These are phyloP conservation scores for Troides helena DNA, from an alignment of 2,888 invertebrate species.

Conservation along the genomic window DNA sequence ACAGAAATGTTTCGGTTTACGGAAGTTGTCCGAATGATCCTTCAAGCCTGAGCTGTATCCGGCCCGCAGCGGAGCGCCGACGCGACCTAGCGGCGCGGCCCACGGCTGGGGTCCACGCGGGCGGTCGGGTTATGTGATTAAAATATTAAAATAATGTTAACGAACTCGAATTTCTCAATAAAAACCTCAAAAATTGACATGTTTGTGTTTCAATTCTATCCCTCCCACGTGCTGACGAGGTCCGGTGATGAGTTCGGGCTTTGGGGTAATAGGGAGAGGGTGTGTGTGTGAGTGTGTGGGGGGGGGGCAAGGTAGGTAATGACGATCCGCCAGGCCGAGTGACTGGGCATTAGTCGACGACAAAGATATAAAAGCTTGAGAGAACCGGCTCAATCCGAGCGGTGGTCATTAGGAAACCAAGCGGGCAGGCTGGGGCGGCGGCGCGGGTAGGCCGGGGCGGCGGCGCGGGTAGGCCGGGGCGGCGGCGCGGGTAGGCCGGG, in stretches of 20 bases:
- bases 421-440: neutral
- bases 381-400: slow-evolving; percentile 9
- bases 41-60: slow-evolving; percentile 33
- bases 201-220: slow-evolving; percentile 38
- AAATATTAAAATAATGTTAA: slow-evolving; percentile 62
- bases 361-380: slow-evolving; percentile 43
- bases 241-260: too few relatives aligned
- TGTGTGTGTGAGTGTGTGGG: neutral
- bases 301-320: too few relatives aligned
- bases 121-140: slow-evolving; percentile 66
- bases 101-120: slow-evolving; percentile 70
- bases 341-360: slow-evolving; percentile 31
- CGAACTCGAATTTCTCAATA: slow-evolving; percentile 69
- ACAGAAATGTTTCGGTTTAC: slow-evolving; percentile 59
- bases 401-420: slow-evolving; percentile 8
- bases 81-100: slow-evolving; percentile 55
- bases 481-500: neutral
- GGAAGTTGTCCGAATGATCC: slow-evolving; percentile 56
- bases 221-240: too few relatives aligned
- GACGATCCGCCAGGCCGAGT: too few relatives aligned
- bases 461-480: neutral
- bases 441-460: neutral
- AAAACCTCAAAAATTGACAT: slow-evolving; percentile 47
- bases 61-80: slow-evolving; percentile 25
- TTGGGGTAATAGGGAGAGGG: too few relatives aligned